Percentiles rank a stretch among this genome's conserved stretches.
phyloP scores from a whole-genome alignment of 2,888 invertebrate genomes.

The Zeuzera pyrina region DNA sequence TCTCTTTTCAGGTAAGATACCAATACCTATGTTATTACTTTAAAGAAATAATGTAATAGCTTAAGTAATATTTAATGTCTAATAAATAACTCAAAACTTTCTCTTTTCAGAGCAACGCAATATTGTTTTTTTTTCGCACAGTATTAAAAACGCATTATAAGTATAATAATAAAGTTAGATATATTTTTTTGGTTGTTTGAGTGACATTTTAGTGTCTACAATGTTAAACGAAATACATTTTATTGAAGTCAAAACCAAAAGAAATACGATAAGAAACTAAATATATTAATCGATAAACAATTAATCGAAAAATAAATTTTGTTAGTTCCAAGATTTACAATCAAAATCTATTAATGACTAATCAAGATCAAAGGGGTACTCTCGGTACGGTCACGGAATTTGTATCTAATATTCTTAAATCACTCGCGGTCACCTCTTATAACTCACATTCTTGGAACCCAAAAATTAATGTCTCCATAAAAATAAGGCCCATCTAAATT shows the following conservation, averaged over 20 bases:
- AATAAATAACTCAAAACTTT: too few species aligned
- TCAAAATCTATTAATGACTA: constrained; percentile 54
- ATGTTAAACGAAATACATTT: background rate
- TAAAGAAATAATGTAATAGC: too few species aligned
- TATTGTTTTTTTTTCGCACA: too few species aligned
- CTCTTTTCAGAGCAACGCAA: too few species aligned
- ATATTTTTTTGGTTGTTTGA: background rate
- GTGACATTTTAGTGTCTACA: background rate
- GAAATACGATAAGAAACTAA: background rate
- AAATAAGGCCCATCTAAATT: constrained; percentile 47
- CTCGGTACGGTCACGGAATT: constrained; percentile 29
- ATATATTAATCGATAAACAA: background rate
- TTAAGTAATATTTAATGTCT: too few species aligned
- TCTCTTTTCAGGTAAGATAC: too few species aligned
- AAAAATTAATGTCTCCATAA: constrained; percentile 48
- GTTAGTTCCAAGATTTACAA: constrained; percentile 35
- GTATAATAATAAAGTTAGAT: background rate
- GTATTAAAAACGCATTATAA: too few species aligned
- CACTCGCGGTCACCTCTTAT: constrained; percentile 27
- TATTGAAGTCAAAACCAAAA: background rate
- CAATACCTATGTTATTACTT: too few species aligned
- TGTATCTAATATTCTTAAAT: constrained; percentile 55
- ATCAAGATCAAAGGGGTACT: constrained; percentile 42
- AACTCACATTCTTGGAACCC: constrained; percentile 46
- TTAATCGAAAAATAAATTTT: background rate